Conservation (phyloP, 2,888 invertebrate genomes). For the Tridacna gigas region DNA sequence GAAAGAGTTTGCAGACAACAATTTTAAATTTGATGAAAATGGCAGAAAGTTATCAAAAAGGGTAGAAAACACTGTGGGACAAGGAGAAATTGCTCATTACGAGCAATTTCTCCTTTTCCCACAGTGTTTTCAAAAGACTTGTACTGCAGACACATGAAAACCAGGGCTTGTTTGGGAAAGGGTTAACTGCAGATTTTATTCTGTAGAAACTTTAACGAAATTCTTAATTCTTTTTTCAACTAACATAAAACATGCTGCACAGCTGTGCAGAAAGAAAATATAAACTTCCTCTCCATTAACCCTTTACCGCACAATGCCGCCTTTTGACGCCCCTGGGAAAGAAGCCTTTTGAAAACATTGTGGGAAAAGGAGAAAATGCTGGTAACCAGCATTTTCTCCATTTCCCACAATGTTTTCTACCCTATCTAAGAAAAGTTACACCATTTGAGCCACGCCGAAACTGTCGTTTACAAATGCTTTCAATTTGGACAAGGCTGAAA, state of each 20-base stretch:
- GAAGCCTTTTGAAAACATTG: not conserved
- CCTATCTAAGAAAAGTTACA: no score
- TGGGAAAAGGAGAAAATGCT: not conserved
- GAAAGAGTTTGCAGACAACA: no score
- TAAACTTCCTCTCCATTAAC: not conserved
- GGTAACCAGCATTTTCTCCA: not conserved
- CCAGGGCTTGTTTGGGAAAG: not conserved
- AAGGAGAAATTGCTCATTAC: not conserved
- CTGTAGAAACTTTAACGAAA: no score
- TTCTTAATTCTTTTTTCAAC: no score
- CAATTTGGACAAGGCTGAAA: not conserved
- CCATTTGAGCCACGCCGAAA: no score
- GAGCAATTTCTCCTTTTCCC: no score
- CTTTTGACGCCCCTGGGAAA: not conserved
- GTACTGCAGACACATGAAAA: not conserved
- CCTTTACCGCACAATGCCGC: not conserved
- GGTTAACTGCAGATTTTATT: not conserved
- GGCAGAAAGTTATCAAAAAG: not conserved
- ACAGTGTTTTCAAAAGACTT: not conserved
- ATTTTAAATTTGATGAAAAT: no score
- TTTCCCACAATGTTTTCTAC: not conserved
- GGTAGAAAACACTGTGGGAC: not conserved
- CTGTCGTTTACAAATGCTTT: not conserved
- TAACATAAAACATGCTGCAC: slow-evolving; percentile 6
- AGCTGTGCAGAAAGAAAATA: slow-evolving; percentile 12